Evolutionary conservation across 2,888 invertebrate species (phyloP), one percentile per base, ranked within the genome.

Genomic region (Achlya flavicornis): DNA sequence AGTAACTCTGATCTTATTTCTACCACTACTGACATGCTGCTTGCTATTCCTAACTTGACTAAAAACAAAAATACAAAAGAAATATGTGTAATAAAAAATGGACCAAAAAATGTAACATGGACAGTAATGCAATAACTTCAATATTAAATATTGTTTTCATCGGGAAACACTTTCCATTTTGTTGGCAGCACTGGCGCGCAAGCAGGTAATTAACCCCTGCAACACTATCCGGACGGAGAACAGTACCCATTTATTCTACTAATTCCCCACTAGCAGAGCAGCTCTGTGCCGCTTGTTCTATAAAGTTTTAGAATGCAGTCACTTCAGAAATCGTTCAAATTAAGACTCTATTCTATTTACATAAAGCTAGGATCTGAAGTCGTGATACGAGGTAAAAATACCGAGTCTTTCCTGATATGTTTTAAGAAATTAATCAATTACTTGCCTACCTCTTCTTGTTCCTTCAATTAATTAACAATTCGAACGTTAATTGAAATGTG

Each of bases 161-260:
- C 33, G 11, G 35, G 35, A 38, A 16, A 38, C 35, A 59, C 35
- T 38, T 35, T 38, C 35, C 5, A 16, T 16, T 35, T 59, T 59
- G 33, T 38, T 35, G 33, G 32, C 58, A 58, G 33, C 58, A 58
- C 58, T 58, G 58, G 35, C 58, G 12, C 41, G 57, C 62, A 38
- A 58, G 61, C 66, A 57, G 67, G 68, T 74, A 79, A 80, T 77
- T 76, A 80, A 68, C 68, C 69, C 64, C 61, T 68, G 64, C 73
- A 74, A 69, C 65, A 65, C 63, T 63, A 68, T 41, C 69, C 64
- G 57, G 33, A 19, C 60, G 58, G 63, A 61, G 67, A 70, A 75
- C 72, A 73, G 72, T 72, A 68, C 57, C 71, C 70, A 79, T 80
- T 79, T 72, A 74, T 78, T 78, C 70, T 66, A 71, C 70, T 73